A percentile compares a stretch with the other conserved stretches of the same genome.
These are phyloP conservation scores for Poeciliopsis prolifica DNA, from an alignment of 2,113 vertebrate genomes.

Conservation along the genomic window DNA sequence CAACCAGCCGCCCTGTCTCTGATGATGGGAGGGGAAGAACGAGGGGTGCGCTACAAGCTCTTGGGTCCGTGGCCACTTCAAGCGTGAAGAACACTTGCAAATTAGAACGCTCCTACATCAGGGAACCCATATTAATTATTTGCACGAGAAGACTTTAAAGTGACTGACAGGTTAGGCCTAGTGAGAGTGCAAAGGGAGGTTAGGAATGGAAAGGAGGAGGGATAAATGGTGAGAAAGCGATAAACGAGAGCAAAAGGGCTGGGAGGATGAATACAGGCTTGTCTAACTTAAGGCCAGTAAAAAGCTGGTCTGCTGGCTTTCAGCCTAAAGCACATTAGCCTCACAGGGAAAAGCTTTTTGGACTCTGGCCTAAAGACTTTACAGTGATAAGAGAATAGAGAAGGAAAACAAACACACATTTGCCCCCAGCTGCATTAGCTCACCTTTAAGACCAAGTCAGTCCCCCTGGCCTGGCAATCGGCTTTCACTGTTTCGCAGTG, in stretches of 20 bases:
- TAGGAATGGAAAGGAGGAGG: conserved; percentile 24
- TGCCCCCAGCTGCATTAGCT: conserved; percentile 52
- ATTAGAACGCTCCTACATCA: conserved; percentile 78
- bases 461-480: conserved; percentile 46
- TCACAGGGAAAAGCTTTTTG: conserved; percentile 76
- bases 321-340: conserved; percentile 79
- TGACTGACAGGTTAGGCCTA: conserved; percentile 78
- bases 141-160: conserved; percentile 77
- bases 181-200: conserved; percentile 40
- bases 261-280: conserved; percentile 64
- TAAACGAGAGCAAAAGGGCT: conserved; percentile 43
- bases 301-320: conserved; percentile 73
- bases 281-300: conserved; percentile 70
- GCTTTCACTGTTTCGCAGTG: conserved; percentile 50
- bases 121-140: conserved; percentile 80
- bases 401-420: conserved; percentile 53
- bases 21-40: conserved; percentile 59
- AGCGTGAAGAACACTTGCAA: conserved; percentile 83
- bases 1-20: conserved; percentile 70
- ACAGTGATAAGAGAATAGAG: conserved; percentile 69
- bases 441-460: conserved; percentile 57
- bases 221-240: conserved; percentile 31
- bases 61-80: conserved; percentile 73
- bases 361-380: conserved; percentile 76
- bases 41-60: conserved; percentile 77